These are phyloP conservation scores for Zaprionus taronus DNA, from an alignment of 1,140 invertebrate genomes.

Conservation along the genomic window DNA sequence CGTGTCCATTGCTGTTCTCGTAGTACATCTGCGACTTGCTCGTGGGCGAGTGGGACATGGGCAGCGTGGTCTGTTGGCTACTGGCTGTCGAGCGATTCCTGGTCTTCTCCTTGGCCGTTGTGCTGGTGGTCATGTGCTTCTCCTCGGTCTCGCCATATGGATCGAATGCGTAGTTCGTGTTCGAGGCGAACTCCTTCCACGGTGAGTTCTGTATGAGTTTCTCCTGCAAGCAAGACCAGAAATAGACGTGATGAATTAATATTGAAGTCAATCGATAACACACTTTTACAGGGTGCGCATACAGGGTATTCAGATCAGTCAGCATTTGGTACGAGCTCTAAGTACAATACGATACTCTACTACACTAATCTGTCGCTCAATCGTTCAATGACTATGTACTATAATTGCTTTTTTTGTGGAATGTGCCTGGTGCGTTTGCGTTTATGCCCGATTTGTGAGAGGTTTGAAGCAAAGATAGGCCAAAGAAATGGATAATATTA, in stretches of 20 bases:
- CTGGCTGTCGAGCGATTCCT: constrained; percentile 63
- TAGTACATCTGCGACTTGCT: constrained; percentile 83
- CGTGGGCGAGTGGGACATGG: constrained; percentile 84
- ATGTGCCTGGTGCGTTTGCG: constrained; percentile 56
- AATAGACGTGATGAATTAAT: neutral
- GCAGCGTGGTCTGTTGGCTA: constrained; percentile 81
- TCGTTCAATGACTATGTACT: constrained; percentile 33
- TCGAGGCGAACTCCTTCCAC: constrained; percentile 94
- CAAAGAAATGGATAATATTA: constrained; percentile 5
- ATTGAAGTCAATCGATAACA: neutral
- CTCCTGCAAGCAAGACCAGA: constrained; percentile 87
- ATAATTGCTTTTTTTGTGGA: constrained; percentile 31
- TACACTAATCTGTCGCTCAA: constrained; percentile 30
- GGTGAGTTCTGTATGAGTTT: constrained; percentile 92
- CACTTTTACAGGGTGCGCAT: constrained; percentile 16
- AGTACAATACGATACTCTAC: constrained; percentile 8
- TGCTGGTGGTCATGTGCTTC: constrained; percentile 86
- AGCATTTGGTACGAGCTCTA: constrained; percentile 70
- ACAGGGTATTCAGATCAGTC: constrained; percentile 55
- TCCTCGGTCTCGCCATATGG: constrained; percentile 91
- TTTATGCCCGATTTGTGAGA: constrained; percentile 39
- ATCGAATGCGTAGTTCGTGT: constrained; percentile 95
- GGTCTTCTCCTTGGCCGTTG: constrained; percentile 72
- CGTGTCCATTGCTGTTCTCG: constrained; percentile 65
- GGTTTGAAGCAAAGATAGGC: constrained; percentile 17